These are phyloP conservation scores for Papilio protenor DNA, from an alignment of 2,888 invertebrate genomes.

Conservation along the genomic window DNA sequence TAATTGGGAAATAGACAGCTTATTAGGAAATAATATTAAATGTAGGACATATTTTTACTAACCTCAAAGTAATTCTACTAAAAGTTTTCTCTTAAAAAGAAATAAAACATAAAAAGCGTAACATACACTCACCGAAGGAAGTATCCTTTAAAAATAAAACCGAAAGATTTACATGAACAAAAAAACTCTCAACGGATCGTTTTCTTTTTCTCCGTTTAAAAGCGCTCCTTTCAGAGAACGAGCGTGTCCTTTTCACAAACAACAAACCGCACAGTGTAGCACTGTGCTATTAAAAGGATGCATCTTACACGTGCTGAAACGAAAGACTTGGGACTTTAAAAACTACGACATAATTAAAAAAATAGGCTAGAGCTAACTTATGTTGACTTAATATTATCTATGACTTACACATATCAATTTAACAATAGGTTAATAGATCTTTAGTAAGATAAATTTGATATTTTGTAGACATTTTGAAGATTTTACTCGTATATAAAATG, in stretches of 20 bases:
- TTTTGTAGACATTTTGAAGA: no score
- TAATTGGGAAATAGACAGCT: no score
- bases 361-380: not conserved
- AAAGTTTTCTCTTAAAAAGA: not conserved
- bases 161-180: constrained; percentile 33
- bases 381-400: not conserved
- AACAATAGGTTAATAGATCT: not conserved
- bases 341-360: not conserved
- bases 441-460: not conserved
- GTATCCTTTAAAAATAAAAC: constrained; percentile 34
- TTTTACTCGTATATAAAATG: no score
- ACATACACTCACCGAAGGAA: not conserved
- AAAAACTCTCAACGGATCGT: constrained; percentile 17
- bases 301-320: constrained; percentile 7
- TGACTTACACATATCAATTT: not conserved
- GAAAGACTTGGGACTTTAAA: not conserved
- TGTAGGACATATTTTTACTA: not conserved
- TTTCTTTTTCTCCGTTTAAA: constrained; percentile 37
- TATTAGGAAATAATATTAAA: no score
- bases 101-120: not conserved
- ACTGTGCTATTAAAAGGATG: constrained; percentile 31
- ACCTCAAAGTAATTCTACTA: not conserved
- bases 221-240: constrained; percentile 39
- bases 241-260: constrained; percentile 36
- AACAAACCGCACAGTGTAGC: constrained; percentile 23